These are phyloP conservation scores for Amphiduros pacificus DNA, from an alignment of 2,888 invertebrate species.

Conservation along the genomic window DNA sequence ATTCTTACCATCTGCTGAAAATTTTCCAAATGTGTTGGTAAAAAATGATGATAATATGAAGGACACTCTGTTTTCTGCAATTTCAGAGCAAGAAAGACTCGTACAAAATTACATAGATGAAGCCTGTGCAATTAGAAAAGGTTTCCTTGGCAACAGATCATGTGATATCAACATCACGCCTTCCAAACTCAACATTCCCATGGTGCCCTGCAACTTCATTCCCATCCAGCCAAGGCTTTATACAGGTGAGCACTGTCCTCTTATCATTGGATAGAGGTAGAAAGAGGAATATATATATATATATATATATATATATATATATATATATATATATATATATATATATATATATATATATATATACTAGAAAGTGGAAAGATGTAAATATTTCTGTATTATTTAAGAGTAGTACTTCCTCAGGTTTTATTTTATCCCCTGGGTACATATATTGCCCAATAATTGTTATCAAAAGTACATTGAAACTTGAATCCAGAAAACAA, in stretches of 20 bases:
- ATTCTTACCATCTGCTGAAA: too few relatives aligned
- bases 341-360: background rate
- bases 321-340: background rate
- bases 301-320: background rate
- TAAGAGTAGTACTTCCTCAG: too few relatives aligned
- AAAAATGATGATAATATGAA: too few relatives aligned
- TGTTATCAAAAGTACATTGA: too few relatives aligned
- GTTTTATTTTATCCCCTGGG: too few relatives aligned
- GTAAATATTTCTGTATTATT: too few relatives aligned
- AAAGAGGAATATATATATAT: background rate
- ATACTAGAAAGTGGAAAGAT: background rate
- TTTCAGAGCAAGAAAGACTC: conserved; percentile 28
- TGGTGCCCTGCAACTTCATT: conserved; percentile 48
- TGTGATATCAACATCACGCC: conserved; percentile 22
- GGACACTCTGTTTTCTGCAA: background rate
- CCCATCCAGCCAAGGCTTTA: conserved; percentile 42
- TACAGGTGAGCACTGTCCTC: conserved; percentile 33
- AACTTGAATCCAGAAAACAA: too few relatives aligned
- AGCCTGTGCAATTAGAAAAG: conserved; percentile 24
- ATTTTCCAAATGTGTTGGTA: too few relatives aligned
- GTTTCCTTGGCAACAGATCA: conserved; percentile 24
- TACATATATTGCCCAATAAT: too few relatives aligned
- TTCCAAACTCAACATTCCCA: conserved; percentile 23
- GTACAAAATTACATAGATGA: conserved; percentile 27
- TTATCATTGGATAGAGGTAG: background rate